These are phyloP conservation scores for Melieria picta DNA, from an alignment of 2,888 invertebrate species.

Conservation along the genomic window DNA sequence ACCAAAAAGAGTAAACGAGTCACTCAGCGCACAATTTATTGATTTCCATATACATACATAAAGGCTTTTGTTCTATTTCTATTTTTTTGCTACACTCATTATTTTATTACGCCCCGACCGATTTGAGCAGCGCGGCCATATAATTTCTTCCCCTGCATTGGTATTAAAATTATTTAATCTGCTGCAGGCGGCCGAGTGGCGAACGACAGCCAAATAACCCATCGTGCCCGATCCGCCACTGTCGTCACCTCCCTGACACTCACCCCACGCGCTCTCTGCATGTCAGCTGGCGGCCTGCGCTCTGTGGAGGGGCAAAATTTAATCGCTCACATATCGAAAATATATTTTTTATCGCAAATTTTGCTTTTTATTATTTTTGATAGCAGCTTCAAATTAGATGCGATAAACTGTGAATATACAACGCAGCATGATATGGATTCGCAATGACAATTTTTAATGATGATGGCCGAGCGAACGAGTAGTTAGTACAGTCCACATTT, in stretches of 20 bases:
- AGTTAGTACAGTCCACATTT: conserved; percentile 19
- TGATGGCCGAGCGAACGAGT: background rate
- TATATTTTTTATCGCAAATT: conserved; percentile 56
- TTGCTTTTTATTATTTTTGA: conserved; percentile 39
- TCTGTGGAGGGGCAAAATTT: background rate
- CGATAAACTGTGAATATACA: conserved; percentile 27
- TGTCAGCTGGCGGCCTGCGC: background rate
- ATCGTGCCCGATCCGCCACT: too few species aligned
- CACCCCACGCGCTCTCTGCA: background rate
- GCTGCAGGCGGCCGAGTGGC: conserved; percentile 16
- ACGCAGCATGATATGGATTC: background rate
- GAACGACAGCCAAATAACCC: background rate
- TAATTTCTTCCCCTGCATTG: conserved; percentile 37
- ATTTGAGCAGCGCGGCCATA: background rate
- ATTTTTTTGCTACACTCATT: background rate
- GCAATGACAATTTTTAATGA: conserved; percentile 34
- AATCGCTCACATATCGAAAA: conserved; percentile 53
- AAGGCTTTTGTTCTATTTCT: conserved; percentile 9
- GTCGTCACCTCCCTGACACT: too few species aligned
- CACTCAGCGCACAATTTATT: background rate
- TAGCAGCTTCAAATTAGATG: conserved; percentile 36
- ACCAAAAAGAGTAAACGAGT: too few species aligned
- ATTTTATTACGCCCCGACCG: conserved; percentile 6
- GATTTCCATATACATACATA: background rate
- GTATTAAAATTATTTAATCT: conserved; percentile 61